A percentile compares a stretch with the other conserved stretches of the same genome.
These are phyloP conservation scores for Oplegnathus fasciatus DNA, from an alignment of 2,113 vertebrate species.

Conservation along the genomic window DNA sequence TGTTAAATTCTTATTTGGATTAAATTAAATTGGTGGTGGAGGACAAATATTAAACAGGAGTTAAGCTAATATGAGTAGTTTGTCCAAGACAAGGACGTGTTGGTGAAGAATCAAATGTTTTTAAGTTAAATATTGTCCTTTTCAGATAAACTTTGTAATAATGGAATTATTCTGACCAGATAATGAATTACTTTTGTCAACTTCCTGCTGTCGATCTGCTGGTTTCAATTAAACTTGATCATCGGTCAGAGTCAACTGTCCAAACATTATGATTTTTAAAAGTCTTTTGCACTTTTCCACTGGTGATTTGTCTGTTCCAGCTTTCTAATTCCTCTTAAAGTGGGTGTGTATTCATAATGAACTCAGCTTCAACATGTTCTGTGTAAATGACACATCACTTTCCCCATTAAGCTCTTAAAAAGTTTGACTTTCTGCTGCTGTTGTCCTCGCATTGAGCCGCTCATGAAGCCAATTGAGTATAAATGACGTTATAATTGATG, in stretches of 20 bases:
- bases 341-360: not conserved
- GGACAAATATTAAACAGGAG: constrained; percentile 9
- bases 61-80: not conserved
- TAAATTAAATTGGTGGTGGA: not conserved
- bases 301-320: not conserved
- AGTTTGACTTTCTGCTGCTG: not conserved
- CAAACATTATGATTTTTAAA: not conserved
- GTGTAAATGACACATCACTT: not conserved
- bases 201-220: not conserved
- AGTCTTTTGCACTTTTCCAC: not conserved
- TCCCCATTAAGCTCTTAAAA: constrained; percentile 29
- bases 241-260: not conserved
- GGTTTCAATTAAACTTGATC: not conserved
- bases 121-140: not conserved
- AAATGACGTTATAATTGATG: constrained; percentile 61
- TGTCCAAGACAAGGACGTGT: not conserved
- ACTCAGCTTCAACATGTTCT: not conserved
- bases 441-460: not conserved
- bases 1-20: constrained; percentile 1
- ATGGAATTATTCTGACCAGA: not conserved
- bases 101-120: not conserved
- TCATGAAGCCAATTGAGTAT: constrained; percentile 23
- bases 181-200: not conserved
- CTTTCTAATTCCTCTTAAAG: not conserved
- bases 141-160: not conserved